Percentiles rank a stretch among this genome's conserved stretches.
These are phyloP conservation scores for Aspidiotus rigidus DNA, from an alignment of 2,888 invertebrate genomes.

Conservation along the genomic window DNA sequence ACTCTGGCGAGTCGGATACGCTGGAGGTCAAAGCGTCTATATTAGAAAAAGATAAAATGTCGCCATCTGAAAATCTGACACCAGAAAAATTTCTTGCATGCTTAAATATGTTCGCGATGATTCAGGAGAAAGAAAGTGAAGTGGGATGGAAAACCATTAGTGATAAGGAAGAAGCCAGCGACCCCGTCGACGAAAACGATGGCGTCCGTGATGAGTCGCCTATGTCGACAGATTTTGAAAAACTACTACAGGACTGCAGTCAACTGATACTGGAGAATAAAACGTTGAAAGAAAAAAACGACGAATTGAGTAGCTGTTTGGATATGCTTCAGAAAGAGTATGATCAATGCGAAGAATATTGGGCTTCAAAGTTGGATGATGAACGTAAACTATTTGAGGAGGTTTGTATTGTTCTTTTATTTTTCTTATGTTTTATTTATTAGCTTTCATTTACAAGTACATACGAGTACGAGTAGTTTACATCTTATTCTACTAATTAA, in stretches of 20 bases:
- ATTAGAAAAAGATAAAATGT: background rate
- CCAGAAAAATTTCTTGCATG: conserved; percentile 14
- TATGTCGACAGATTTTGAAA: background rate
- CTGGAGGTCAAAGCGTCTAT: background rate
- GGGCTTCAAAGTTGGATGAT: conserved; percentile 67
- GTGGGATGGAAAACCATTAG: conserved; percentile 29
- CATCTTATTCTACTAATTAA: no score
- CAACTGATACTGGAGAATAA: conserved; percentile 21
- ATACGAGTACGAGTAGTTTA: no score
- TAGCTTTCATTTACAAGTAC: no score
- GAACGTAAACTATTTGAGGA: conserved; percentile 61
- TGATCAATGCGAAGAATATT: conserved; percentile 79
- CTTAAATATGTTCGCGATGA: conserved; percentile 22
- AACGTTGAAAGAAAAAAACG: conserved; percentile 42
- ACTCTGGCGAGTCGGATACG: background rate
- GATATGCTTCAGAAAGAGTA: conserved; percentile 68
- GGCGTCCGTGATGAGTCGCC: background rate
- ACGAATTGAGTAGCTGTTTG: conserved; percentile 62
- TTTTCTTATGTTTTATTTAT: no score
- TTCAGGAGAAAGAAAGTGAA: conserved; percentile 24
- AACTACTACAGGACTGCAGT: conserved; percentile 17
- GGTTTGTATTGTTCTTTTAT: conserved; percentile 28
- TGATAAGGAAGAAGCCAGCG: conserved; percentile 4
- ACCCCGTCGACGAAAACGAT: background rate
- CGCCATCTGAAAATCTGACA: background rate